Base-by-base conservation (phyloP, 1,140 invertebrate genomes). In the Scaptodrosophila lebanonensis region DNA sequence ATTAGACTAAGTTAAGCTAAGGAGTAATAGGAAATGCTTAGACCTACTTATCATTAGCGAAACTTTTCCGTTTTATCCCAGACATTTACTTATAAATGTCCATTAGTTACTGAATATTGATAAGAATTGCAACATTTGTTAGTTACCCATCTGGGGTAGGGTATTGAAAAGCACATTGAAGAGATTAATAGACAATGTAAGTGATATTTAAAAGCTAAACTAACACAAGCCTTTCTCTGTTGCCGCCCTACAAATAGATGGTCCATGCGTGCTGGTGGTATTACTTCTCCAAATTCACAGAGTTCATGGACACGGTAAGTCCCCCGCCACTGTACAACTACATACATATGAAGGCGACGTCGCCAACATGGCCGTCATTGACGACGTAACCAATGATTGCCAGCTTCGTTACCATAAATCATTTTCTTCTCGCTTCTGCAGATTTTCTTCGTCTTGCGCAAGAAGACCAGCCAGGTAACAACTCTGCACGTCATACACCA, bases 401-500 rank as follows among this genome's bases (percentile, higher is more conserved):
- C 22, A 49, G 3, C 20, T 35, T 49, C 33, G 25, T 17, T 43
- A 35, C 20, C 30, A 69, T 58, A 42, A 58, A 63, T 76, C 51
- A 58, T 45, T 16, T 17, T 12, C 6, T 13, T 7, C 5, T 50
- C 9, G 25, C 27, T 22, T 64, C 89, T 90, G 18, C 89, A 96
- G 94, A 91, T 97, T 87, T 97, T 97, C 90, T 97, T 97, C 87
- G 92, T 97, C n/a, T 76, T 97, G 82, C 90, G 95, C 73, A 97
- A 97, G 89, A 99, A 99, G 89, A 95, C 93, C 83, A 91, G 93
- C 84, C 97, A 98, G 86, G 93, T 98, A 32, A 95, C 95, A 15
- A 95, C 93, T 6, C 90, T 98, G 12, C 97, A 98, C 88, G 96
- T 98, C 13, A 97, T 98, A 76, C 97, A 98, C 88, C 97, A 99